Evolutionary conservation across 2,888 invertebrate species (phyloP).

Genomic region (Diploptera punctata): DNA sequence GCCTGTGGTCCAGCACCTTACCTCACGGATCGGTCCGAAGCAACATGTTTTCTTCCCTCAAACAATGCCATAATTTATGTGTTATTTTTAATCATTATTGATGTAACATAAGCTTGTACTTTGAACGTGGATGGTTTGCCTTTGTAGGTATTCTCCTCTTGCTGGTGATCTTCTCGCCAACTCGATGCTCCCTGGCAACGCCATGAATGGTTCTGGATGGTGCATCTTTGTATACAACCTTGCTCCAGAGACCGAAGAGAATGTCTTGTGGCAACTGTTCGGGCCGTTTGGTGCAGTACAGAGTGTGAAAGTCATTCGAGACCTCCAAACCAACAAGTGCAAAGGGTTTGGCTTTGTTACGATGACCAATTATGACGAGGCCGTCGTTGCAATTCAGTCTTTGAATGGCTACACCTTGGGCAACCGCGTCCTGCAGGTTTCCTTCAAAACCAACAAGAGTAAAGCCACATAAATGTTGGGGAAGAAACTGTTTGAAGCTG

Average conservation of each 20-base stretch:
- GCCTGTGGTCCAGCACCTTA: too few relatives aligned
- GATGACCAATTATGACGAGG: conserved; percentile 98
- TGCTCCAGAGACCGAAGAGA: conserved; percentile 91
- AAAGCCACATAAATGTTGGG: conserved; percentile 56
- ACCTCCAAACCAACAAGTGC: conserved; percentile 95
- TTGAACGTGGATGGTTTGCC: conserved; percentile 39
- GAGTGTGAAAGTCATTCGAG: conserved; percentile 95
- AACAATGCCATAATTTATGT: too few relatives aligned
- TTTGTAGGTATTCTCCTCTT: conserved; percentile 76
- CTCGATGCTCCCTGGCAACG: conserved; percentile 84
- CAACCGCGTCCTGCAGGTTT: conserved; percentile 95
- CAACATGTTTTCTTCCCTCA: too few relatives aligned
- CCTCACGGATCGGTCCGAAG: too few relatives aligned
- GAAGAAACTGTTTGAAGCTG: conserved; percentile 43
- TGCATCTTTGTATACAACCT: conserved; percentile 94
- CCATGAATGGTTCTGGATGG: conserved; percentile 88
- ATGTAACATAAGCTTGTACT: conserved; percentile 4
- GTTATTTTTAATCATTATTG: too few relatives aligned
- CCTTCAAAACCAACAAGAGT: conserved; percentile 94
- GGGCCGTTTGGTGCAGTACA: conserved; percentile 98
- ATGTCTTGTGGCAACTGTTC: conserved; percentile 92
- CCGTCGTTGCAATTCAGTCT: conserved; percentile 94
- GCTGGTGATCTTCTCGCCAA: conserved; percentile 81
- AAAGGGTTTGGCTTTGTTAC: conserved; percentile 99
- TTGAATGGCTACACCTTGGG: conserved; percentile 95